Percentiles rank a stretch among this genome's conserved stretches.
Conservation (phyloP, 2,113 vertebrate genomes). For the Mandrillus leucophaeus region DNA sequence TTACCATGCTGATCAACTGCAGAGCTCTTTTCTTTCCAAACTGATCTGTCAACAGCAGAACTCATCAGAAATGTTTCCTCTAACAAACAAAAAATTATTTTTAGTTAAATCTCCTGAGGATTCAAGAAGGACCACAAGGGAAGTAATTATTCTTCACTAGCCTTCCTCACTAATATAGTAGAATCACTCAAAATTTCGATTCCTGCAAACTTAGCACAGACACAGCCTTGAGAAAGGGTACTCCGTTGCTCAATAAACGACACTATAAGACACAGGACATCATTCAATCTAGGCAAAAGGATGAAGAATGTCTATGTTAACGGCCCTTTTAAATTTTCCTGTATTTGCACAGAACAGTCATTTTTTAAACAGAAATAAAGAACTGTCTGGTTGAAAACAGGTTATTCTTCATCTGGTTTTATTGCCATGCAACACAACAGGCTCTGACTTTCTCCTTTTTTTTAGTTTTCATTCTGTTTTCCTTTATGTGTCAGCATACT, state of each 20-base stretch:
- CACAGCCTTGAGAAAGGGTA: not conserved
- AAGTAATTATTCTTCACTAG: not conserved
- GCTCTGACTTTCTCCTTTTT: not conserved
- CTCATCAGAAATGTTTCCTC: not conserved
- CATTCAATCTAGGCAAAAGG: not conserved
- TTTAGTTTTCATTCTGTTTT: not conserved
- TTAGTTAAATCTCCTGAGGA: not conserved
- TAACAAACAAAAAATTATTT: slow-evolving; percentile 13
- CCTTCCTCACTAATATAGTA: not conserved
- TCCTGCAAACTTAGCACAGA: not conserved
- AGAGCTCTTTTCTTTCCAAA: slow-evolving; percentile 30
- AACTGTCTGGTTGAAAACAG: not conserved
- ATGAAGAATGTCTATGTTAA: not conserved
- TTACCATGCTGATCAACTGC: not conserved
- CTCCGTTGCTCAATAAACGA: not conserved
- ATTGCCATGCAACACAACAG: not conserved
- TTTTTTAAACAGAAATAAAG: not conserved
- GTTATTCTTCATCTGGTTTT: not conserved
- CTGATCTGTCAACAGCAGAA: not conserved
- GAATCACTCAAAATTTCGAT: not conserved
- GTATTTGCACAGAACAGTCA: not conserved
- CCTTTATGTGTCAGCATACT: not conserved
- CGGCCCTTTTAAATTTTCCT: not conserved
- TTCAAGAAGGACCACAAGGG: not conserved
- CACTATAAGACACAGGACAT: not conserved